phyloP scores from a whole-genome alignment of 2,797 vertebrate genomes.

The Cottoperca gobio region DNA sequence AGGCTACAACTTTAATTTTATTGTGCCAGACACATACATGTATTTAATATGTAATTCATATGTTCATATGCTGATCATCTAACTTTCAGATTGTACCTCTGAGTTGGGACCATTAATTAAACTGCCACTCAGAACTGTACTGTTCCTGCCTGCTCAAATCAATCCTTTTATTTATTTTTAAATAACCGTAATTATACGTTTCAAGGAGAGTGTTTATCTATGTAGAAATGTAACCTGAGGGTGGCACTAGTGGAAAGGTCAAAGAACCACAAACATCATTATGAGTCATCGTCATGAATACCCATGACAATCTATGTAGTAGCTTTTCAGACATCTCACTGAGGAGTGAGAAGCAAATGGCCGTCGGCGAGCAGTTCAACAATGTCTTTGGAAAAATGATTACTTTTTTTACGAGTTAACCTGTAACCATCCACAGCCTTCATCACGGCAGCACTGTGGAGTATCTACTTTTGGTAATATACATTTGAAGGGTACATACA shows the following conservation, averaged over 20 bases:
- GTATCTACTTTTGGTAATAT: conserved; percentile 4
- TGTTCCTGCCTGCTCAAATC: neutral
- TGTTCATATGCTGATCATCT: neutral
- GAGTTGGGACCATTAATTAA: neutral
- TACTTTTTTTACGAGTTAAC: neutral
- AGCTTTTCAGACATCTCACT: neutral
- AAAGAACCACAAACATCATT: neutral
- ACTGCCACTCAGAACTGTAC: neutral
- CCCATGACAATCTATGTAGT: neutral
- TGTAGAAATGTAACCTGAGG: too few relatives aligned
- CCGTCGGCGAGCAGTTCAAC: neutral
- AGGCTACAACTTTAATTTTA: neutral
- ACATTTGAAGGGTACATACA: conserved; percentile 1
- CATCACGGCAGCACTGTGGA: conserved; percentile 5
- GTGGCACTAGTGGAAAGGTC: neutral
- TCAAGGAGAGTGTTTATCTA: too few relatives aligned
- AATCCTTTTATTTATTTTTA: neutral
- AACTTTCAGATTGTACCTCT: neutral
- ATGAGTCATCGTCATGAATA: neutral
- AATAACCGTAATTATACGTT: too few relatives aligned
- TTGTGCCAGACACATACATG: neutral
- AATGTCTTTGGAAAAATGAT: conserved; percentile 2
- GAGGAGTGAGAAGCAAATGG: neutral
- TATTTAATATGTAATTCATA: neutral
- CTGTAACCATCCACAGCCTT: conserved; percentile 5